Evolutionary conservation across 2,113 vertebrate genomes (phyloP).

Genomic region (Nothocercus julius): DNA sequence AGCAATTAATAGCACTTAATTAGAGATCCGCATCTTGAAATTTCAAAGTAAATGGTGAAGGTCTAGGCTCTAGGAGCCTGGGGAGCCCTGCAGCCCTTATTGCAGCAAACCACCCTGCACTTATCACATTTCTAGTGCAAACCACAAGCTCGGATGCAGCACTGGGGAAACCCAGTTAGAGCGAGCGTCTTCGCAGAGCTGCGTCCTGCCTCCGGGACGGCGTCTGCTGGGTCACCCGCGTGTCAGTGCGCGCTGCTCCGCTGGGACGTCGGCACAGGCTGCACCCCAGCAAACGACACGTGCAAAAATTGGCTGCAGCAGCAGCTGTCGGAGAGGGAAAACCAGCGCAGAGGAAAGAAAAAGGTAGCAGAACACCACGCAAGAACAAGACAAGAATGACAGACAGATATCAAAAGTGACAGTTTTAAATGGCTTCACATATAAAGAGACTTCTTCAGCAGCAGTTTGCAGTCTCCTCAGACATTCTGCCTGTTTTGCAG

Average conservation of each 20-base stretch:
- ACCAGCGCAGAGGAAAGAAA: neutral
- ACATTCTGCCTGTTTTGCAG: neutral
- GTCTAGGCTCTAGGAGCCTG: neutral
- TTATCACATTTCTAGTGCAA: neutral
- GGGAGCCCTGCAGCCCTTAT: neutral
- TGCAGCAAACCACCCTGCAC: neutral
- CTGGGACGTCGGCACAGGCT: neutral
- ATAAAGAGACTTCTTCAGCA: neutral
- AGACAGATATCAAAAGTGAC: neutral
- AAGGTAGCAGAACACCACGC: rapidly evolving
- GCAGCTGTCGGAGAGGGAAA: neutral
- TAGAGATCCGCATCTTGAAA: neutral
- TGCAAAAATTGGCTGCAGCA: neutral
- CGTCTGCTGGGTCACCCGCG: neutral
- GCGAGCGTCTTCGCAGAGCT: neutral
- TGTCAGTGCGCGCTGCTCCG: neutral
- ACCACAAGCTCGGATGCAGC: neutral
- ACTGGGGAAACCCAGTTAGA: neutral
- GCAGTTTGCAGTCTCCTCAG: neutral
- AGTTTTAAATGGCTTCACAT: neutral
- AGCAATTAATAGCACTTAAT: neutral
- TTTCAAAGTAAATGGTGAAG: neutral
- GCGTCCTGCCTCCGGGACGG: neutral
- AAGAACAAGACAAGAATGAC: neutral
- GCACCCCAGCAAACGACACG: neutral